Base-by-base conservation (phyloP, 2,113 vertebrate genomes). In the Cyanistes caeruleus region DNA sequence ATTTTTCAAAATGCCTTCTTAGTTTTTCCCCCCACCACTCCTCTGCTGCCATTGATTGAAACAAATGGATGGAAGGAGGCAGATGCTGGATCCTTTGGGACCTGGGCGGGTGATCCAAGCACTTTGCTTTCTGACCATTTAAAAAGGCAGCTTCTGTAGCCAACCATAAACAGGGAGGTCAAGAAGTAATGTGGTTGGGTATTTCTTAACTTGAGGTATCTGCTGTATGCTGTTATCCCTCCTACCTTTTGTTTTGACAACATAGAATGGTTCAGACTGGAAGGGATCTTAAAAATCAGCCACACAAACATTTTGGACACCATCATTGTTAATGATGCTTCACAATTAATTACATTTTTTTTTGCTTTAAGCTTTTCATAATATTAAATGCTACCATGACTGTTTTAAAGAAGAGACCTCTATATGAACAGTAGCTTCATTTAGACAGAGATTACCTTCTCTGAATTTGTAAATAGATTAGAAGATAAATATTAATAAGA, bases 401-500 rank as follows among this genome's bases (percentile, higher is more conserved):
- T 88, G 65, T 13, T 73, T 74, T 60, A 44, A 90, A 78, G 59
- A 74, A 35, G 52, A 48, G 27, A 59, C 13, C 5, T 83, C n/a
- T 80, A 28, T 68, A n/a, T 64, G 75, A 96, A 68, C 25, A 89
- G 73, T 9, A 85, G 41, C 63, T 78, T 91, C 41, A 60, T 84
- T 96, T 84, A 94, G 48, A 78, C 22, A 72, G 46, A 93, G 77
- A 91, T 79, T 87, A 86, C 44, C 22, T 58, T 60, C 31, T 91
- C 46, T 43, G 53, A 93, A 94, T 95, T 64, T 82, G 35, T 86
- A 89, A 84, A n/a, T 84, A 90, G 31, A 86, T 91, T 60, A 46
- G 33, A 82, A 90, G 49, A 92, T 87, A 90, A 95, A 91, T 96
- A 96, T 95, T 88, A 91, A 88, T 91, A 95, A 82, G 51, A 86